Conservation (phyloP, 2,888 invertebrate genomes). For the Flexamia atlantica region DNA sequence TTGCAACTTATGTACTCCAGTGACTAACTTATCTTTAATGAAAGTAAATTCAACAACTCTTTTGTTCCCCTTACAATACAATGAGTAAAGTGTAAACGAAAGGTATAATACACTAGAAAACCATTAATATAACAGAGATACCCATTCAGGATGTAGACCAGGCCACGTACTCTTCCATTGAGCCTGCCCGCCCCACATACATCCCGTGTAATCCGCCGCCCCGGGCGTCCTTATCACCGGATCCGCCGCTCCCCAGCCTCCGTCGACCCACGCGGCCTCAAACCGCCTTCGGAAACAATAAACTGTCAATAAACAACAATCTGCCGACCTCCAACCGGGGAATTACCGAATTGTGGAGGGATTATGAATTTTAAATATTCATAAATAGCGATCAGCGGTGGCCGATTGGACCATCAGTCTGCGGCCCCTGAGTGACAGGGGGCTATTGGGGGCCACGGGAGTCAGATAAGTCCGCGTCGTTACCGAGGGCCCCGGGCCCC, state of each 20-base stretch:
- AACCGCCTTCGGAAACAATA: conserved; percentile 28
- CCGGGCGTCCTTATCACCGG: neutral
- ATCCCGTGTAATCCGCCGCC: neutral
- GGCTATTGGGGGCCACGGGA: conserved; percentile 24
- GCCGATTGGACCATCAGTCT: conserved; percentile 14
- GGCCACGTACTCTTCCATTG: too few relatives aligned
- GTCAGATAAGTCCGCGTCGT: conserved; percentile 35
- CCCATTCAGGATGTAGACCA: too few relatives aligned
- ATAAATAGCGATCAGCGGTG: conserved; percentile 31
- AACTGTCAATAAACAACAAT: conserved; percentile 35
- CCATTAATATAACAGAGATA: too few relatives aligned
- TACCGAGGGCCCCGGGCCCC: neutral
- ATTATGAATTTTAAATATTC: conserved; percentile 45
- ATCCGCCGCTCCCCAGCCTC: neutral
- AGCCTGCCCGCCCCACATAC: too few relatives aligned
- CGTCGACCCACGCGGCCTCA: neutral
- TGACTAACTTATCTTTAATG: too few relatives aligned
- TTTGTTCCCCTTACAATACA: too few relatives aligned
- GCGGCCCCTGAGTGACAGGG: neutral
- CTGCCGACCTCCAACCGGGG: conserved; percentile 8
- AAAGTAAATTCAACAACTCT: too few relatives aligned
- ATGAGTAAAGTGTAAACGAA: too few relatives aligned
- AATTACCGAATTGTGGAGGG: conserved; percentile 30
- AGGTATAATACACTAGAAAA: too few relatives aligned
- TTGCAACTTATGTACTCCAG: too few relatives aligned